phyloP scores from a whole-genome alignment of 30 jellyfish, hydroid and myxozoan genomes.

The Aurelia sp. region DNA sequence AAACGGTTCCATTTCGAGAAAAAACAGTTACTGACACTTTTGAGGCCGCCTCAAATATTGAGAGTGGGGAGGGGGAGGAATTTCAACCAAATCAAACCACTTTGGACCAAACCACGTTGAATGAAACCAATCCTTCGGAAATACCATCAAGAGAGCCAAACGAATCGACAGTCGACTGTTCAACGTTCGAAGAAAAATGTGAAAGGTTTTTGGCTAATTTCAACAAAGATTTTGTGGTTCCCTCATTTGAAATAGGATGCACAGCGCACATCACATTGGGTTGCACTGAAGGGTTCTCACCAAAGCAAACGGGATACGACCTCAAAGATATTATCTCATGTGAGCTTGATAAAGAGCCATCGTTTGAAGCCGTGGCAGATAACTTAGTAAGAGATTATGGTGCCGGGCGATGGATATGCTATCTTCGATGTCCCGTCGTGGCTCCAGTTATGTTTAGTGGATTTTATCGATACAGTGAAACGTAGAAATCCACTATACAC shows the following conservation, averaged over 20 bases:
- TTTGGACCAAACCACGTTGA: not conserved
- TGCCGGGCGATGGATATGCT: constrained; percentile 69
- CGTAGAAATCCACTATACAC: no score
- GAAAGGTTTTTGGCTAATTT: not conserved
- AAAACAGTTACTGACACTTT: not conserved
- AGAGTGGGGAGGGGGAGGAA: not conserved
- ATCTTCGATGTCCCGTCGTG: constrained; percentile 27
- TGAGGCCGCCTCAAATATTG: not conserved
- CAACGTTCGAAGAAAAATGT: not conserved
- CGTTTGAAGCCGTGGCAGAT: constrained; percentile 7
- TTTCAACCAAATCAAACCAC: not conserved
- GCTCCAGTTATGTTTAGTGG: constrained; percentile 39
- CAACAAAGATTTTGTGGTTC: not conserved
- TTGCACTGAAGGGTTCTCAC: constrained; percentile 32
- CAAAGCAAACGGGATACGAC: constrained; percentile 56
- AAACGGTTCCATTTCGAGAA: not conserved
- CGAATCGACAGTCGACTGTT: no score
- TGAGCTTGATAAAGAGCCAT: constrained; percentile 38
- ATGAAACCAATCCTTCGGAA: not conserved
- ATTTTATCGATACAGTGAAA: not conserved
- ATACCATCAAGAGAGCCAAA: not conserved
- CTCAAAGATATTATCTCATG: constrained; percentile 15
- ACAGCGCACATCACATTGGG: constrained; percentile 84
- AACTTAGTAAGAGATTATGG: constrained; percentile 38
- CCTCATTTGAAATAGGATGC: constrained; percentile 65